A percentile compares a stretch with the other conserved stretches of the same genome.
These are phyloP conservation scores for Sciurus vulgaris DNA, from an alignment of 2,797 vertebrate genomes.

Conservation along the genomic window DNA sequence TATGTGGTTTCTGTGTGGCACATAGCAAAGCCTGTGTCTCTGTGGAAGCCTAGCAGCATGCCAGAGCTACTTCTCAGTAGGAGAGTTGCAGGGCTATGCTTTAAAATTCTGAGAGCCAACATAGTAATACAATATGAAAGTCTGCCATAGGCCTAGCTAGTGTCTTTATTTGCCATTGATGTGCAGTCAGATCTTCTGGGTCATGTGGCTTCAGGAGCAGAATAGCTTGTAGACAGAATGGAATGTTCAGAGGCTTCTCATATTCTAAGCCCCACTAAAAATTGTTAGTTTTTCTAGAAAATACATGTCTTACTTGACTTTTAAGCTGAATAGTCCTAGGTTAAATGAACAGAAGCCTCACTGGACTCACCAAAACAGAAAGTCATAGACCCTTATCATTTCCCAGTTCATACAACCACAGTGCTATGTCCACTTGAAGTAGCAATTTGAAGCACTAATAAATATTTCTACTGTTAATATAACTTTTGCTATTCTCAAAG, in stretches of 20 bases:
- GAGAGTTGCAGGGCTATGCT: neutral
- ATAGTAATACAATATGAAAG: neutral
- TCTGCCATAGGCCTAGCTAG: too few relatives aligned
- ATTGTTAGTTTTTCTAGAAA: neutral
- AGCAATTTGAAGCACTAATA: neutral
- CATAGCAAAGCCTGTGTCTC: neutral
- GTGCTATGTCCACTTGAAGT: neutral
- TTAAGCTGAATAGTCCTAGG: neutral
- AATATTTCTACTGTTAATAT: neutral
- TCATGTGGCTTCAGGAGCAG: neutral
- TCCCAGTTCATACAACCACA: neutral
- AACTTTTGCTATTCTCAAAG: neutral
- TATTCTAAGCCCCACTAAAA: neutral
- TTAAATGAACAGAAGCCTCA: neutral
- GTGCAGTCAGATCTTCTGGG: neutral
- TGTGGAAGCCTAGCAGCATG: neutral
- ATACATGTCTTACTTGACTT: neutral
- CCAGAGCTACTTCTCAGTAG: neutral
- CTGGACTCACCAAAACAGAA: neutral
- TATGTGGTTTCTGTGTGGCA: too few relatives aligned
- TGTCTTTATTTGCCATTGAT: neutral
- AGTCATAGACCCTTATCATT: neutral
- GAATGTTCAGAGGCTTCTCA: neutral
- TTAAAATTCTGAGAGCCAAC: neutral
- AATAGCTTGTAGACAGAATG: rapidly evolving